Percentiles rank a stretch among this genome's conserved stretches.
Conservation (phyloP, 2,113 vertebrate species). For the Xenopus laevis region DNA sequence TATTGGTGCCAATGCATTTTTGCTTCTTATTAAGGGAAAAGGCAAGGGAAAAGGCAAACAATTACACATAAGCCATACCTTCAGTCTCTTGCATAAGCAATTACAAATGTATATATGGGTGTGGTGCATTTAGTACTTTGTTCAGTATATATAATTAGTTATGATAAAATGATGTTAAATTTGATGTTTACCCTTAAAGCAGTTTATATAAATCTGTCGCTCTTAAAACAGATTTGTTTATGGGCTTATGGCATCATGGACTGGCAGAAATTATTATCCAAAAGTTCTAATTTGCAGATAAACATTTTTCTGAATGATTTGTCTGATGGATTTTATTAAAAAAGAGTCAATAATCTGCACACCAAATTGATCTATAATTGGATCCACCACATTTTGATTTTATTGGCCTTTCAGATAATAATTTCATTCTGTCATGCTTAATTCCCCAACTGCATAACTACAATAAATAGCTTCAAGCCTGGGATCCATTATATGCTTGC, state of each 20-base stretch:
- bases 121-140: too few relatives aligned
- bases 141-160: too few relatives aligned
- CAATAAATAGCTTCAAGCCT: constrained; percentile 23
- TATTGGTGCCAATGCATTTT: too few relatives aligned
- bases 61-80: too few relatives aligned
- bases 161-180: too few relatives aligned
- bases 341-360: not conserved
- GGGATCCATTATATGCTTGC: constrained; percentile 21
- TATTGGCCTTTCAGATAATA: constrained; percentile 24
- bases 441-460: constrained; percentile 25
- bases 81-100: too few relatives aligned
- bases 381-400: not conserved
- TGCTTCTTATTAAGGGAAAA: too few relatives aligned
- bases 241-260: not conserved
- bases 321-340: constrained; percentile 9
- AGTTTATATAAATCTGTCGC: not conserved
- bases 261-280: constrained; percentile 11
- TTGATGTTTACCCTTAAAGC: too few relatives aligned
- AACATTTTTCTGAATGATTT: not conserved
- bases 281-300: constrained; percentile 3
- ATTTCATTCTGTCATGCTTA: constrained; percentile 27
- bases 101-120: too few relatives aligned
- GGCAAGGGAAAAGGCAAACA: too few relatives aligned
- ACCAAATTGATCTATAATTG: constrained; percentile 14
- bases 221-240: not conserved